Conservation (phyloP, 2,113 vertebrate species). For the Cyprinodon tularosa region DNA sequence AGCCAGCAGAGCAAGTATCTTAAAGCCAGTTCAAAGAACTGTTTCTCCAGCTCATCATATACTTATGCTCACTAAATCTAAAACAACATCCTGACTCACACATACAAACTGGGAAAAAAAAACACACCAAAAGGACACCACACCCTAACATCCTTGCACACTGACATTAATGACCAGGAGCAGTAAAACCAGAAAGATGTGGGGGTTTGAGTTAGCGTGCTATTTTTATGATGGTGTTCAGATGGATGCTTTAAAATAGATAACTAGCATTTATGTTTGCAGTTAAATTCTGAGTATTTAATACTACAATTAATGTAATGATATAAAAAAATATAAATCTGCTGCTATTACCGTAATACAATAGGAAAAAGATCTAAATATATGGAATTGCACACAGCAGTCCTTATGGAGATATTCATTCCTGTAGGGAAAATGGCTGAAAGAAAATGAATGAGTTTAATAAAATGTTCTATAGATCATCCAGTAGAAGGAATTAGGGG, state of each 20-base stretch:
- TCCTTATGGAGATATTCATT: neutral
- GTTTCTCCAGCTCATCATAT: neutral
- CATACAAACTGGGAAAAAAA: conserved; percentile 5
- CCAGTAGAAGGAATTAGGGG: neutral
- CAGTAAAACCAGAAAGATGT: conserved; percentile 63
- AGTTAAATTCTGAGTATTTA: neutral
- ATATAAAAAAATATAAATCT: neutral
- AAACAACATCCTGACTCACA: neutral
- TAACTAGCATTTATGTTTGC: too few relatives aligned
- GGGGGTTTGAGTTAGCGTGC: neutral
- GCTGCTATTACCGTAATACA: neutral
- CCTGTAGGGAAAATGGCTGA: neutral
- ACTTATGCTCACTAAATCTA: conserved; percentile 4
- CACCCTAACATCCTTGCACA: conserved; percentile 27
- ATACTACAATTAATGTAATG: too few relatives aligned
- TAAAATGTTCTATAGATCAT: neutral
- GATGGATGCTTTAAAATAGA: neutral
- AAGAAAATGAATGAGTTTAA: neutral
- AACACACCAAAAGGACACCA: conserved; percentile 36
- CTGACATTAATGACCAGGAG: conserved; percentile 45
- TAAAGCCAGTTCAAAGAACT: neutral
- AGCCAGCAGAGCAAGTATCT: conserved; percentile 5
- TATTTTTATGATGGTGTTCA: conserved; percentile 22
- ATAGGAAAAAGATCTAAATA: neutral
- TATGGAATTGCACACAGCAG: neutral